These are phyloP conservation scores for Thyatira batis DNA, from an alignment of 2,888 invertebrate species.

Conservation along the genomic window DNA sequence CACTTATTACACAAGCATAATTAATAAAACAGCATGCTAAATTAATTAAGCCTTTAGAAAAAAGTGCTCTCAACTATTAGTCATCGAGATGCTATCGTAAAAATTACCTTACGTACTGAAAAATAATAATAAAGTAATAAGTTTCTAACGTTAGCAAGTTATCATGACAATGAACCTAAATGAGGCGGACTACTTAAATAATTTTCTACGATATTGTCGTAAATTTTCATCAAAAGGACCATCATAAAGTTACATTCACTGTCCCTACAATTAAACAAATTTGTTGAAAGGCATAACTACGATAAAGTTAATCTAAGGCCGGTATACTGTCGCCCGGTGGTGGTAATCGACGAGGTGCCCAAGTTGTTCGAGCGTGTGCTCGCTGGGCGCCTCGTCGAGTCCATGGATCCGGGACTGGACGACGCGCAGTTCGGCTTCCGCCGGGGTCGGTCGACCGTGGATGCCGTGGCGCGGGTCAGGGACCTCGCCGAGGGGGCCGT, in stretches of 20 bases:
- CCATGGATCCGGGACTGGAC: too few relatives aligned
- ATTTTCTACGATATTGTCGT: neutral
- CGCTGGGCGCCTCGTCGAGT: too few relatives aligned
- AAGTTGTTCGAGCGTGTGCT: too few relatives aligned
- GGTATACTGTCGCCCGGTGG: neutral
- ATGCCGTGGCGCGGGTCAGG: too few relatives aligned
- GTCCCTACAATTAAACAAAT: neutral
- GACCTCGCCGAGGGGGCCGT: too few relatives aligned
- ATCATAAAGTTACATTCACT: neutral
- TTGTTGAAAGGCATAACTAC: neutral
- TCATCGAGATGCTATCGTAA: neutral
- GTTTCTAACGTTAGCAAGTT: neutral
- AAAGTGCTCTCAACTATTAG: neutral
- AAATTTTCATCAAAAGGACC: neutral
- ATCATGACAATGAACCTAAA: neutral
- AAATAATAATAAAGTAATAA: too few relatives aligned
- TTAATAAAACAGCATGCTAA: neutral
- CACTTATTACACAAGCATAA: neutral
- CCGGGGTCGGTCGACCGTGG: too few relatives aligned
- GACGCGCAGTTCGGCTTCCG: too few relatives aligned
- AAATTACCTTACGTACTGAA: too few relatives aligned
- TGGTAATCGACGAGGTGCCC: too few relatives aligned
- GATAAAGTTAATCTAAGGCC: constrained; percentile 2
- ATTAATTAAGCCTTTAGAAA: neutral
- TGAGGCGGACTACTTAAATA: neutral